Evolutionary conservation across 2,113 vertebrate species (phyloP), one percentile per base, ranked within the genome.

Genomic region (Dermatemys mawii): DNA sequence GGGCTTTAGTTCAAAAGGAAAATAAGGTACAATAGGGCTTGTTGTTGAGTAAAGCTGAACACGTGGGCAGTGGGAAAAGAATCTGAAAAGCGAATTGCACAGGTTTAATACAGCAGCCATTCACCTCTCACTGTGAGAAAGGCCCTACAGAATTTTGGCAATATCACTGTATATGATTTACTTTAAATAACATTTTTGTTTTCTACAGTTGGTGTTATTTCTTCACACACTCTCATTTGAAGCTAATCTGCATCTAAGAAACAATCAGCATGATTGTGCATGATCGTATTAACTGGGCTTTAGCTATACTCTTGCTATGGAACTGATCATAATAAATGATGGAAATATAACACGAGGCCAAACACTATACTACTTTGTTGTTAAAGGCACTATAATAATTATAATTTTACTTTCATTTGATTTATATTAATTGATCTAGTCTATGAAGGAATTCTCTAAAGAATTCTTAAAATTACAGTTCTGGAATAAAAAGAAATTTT

Each of bases 161-260:
- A 92, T 86, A 49, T 86, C 73, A n/a, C 86, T 11, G 67, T 50
- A 32, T 85, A 90, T 81, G 88, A 90, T 94, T 96, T 96, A 88
- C 93, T 89, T 96, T 94, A 94, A 95, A 96, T 96, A 96, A 96
- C 91, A 90, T 95, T 81, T 94, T 95, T 96, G 89, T 96, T 97
- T 96, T 70, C 49, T 94, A 83, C 94, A 92, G 87, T 96, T 87
- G 90, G 85, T 93, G 63, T 91, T 92, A 32, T 95, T 95, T 97
- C 94, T 97, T 95, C 46, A 80, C 86, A 85, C 95, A 95, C 97
- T 94, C 94, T 97, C 83, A 90, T 96, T 96, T 93, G 92, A 93
- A 97, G 92, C 85, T 88, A 95, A 94, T 97, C 94, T 94, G 50
- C 89, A 94, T 93, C 81, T 96, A 84, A 92, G 89, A 94, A 95